Conservation (phyloP, 2,797 vertebrate species). For the Antrozous pallidus region DNA sequence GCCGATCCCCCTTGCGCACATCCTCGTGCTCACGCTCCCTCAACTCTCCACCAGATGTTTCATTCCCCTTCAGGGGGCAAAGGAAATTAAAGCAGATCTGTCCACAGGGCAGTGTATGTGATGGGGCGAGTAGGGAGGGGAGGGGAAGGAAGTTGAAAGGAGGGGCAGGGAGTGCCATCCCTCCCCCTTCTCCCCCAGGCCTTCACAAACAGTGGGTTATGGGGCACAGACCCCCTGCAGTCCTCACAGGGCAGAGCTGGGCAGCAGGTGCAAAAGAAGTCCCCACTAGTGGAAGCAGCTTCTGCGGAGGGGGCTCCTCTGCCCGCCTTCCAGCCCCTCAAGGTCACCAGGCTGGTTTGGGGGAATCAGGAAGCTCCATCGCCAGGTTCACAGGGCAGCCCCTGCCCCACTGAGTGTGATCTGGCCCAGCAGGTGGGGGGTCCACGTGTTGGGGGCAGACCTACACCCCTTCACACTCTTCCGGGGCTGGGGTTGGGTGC, state of each 20-base stretch:
- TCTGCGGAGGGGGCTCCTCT: background rate
- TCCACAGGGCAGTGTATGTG: constrained; percentile 72
- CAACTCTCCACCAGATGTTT: constrained; percentile 75
- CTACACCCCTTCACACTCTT: background rate
- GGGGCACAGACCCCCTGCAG: background rate
- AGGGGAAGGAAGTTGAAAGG: background rate
- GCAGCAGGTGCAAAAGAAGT: background rate
- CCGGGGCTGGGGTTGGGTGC: background rate
- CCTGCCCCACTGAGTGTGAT: background rate
- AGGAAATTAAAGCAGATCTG: constrained; percentile 76
- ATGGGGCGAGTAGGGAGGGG: background rate
- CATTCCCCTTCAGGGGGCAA: constrained; percentile 67
- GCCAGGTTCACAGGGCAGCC: background rate
- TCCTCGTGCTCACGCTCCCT: constrained; percentile 42
- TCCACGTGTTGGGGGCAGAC: background rate
- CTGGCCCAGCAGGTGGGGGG: background rate
- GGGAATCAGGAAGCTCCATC: background rate
- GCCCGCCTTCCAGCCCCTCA: constrained; percentile 46
- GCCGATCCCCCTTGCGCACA: constrained; percentile 41
- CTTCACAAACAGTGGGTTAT: background rate
- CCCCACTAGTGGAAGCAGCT: background rate
- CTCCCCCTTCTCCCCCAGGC: background rate
- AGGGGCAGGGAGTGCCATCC: background rate
- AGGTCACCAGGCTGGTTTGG: constrained; percentile 60
- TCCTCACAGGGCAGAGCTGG: background rate